Evolutionary conservation across 92 coral and sea anemone species (phyloP).

Genomic region (Porites rus): DNA sequence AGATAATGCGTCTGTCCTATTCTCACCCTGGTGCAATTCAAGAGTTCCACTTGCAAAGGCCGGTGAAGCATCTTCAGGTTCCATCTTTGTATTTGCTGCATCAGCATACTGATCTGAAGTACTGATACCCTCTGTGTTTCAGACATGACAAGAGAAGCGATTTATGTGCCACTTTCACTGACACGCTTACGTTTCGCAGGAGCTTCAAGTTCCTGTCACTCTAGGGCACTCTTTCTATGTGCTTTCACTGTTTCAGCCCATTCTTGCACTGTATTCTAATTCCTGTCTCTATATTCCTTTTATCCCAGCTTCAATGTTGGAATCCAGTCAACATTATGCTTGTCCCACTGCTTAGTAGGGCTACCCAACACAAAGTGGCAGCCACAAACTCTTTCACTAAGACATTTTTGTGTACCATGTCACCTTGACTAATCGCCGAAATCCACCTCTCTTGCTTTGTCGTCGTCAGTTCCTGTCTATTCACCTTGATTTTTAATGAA

Average conservation of each 20-base stretch:
- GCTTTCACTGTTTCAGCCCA: conserved; percentile 23
- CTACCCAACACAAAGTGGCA: conserved; percentile 47
- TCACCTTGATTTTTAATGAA: conserved; percentile 26
- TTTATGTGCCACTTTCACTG: conserved; percentile 17
- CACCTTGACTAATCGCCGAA: conserved; percentile 65
- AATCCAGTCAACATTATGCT: conserved; percentile 46
- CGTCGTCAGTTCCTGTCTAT: conserved; percentile 49
- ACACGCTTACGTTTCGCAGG: not conserved
- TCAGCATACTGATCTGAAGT: conserved; percentile 19
- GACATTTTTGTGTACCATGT: conserved; percentile 39
- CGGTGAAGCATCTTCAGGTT: conserved; percentile 18
- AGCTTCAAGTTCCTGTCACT: conserved; percentile 7
- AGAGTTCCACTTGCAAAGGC: conserved; percentile 18
- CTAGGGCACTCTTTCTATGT: not conserved
- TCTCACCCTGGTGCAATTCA: conserved; percentile 16
- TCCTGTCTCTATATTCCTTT: conserved; percentile 3
- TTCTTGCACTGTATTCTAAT: not conserved
- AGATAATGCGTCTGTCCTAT: conserved; percentile 6
- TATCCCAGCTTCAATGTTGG: conserved; percentile 27
- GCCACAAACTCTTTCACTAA: conserved; percentile 57
- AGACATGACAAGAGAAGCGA: conserved; percentile 9
- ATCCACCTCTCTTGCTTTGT: conserved; percentile 48
- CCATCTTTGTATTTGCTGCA: conserved; percentile 21
- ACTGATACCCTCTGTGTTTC: conserved; percentile 15
- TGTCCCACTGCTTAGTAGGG: conserved; percentile 35